Conservation (phyloP, 1,140 invertebrate genomes). For the Medauroidea extradentata region DNA sequence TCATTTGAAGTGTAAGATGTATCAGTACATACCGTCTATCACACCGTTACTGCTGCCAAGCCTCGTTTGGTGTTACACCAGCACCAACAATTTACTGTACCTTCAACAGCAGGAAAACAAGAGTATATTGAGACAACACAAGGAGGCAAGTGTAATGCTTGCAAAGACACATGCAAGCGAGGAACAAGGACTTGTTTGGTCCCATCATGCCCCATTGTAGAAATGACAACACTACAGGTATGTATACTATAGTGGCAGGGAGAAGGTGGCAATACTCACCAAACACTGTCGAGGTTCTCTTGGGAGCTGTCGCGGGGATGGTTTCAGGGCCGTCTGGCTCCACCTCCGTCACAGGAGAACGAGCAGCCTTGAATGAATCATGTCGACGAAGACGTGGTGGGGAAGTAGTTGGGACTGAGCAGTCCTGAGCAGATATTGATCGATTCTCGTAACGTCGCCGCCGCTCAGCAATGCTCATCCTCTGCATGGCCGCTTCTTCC, state of each 20-base stretch:
- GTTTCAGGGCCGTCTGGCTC: slow-evolving; percentile 38
- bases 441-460: slow-evolving; percentile 69
- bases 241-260: neutral
- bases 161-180: too few species aligned
- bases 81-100: too few species aligned
- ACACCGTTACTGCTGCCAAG: too few species aligned
- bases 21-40: too few species aligned
- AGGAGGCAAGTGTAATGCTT: too few species aligned
- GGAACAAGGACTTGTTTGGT: too few species aligned
- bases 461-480: slow-evolving; percentile 71
- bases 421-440: slow-evolving; percentile 52
- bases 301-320: slow-evolving; percentile 52
- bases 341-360: neutral
- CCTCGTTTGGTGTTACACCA: too few species aligned
- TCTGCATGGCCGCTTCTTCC: slow-evolving; percentile 50
- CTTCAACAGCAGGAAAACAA: too few species aligned
- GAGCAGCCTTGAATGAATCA: slow-evolving; percentile 51
- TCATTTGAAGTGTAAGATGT: too few species aligned
- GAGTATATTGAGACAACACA: too few species aligned
- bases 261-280: slow-evolving; percentile 46
- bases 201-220: too few species aligned
- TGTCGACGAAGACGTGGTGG: slow-evolving; percentile 62
- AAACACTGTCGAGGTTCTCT: slow-evolving; percentile 81
- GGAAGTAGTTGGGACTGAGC: slow-evolving; percentile 45
- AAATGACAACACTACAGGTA: too few species aligned